Evolutionary conservation across 2,888 invertebrate genomes (phyloP).

Genomic region (Trichopria drosophilae): DNA sequence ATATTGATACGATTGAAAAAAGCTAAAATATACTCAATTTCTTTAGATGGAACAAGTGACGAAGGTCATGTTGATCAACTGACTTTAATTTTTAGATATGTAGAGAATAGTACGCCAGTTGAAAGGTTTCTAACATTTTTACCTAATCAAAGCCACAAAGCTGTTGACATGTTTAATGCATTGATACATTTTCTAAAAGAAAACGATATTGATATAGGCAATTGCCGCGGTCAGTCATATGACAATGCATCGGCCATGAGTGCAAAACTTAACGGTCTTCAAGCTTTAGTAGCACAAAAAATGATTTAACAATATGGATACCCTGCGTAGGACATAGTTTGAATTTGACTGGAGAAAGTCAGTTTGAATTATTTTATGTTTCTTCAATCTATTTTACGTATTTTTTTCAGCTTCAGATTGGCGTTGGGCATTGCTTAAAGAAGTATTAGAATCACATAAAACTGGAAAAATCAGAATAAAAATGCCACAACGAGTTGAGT

Average conservation of each 20-base stretch:
- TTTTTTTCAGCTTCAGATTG: conserved; percentile 21
- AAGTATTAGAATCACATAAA: conserved; percentile 10
- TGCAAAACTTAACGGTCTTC: conserved; percentile 26
- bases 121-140: conserved; percentile 23
- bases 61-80: conserved; percentile 31
- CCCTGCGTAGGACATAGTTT: conserved; percentile 26
- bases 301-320: conserved; percentile 22
- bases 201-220: conserved; percentile 28
- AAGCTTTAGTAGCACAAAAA: conserved; percentile 17
- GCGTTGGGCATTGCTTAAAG: conserved; percentile 17
- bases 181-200: conserved; percentile 25
- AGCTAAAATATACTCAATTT: background rate
- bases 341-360: conserved; percentile 10
- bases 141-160: conserved; percentile 21
- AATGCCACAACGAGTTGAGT: too few relatives aligned
- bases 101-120: conserved; percentile 16
- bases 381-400: conserved; percentile 12
- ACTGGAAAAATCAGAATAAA: too few relatives aligned
- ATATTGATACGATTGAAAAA: conserved; percentile 1
- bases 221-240: conserved; percentile 35
- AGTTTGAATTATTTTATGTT: conserved; percentile 4
- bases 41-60: conserved; percentile 1
- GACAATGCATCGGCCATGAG: conserved; percentile 37
- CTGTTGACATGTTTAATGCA: conserved; percentile 18
- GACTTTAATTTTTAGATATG: conserved; percentile 24